A percentile compares a stretch with the other conserved stretches of the same genome.
Conservation (phyloP, 2,888 invertebrate genomes). For the Odontothrips loti region DNA sequence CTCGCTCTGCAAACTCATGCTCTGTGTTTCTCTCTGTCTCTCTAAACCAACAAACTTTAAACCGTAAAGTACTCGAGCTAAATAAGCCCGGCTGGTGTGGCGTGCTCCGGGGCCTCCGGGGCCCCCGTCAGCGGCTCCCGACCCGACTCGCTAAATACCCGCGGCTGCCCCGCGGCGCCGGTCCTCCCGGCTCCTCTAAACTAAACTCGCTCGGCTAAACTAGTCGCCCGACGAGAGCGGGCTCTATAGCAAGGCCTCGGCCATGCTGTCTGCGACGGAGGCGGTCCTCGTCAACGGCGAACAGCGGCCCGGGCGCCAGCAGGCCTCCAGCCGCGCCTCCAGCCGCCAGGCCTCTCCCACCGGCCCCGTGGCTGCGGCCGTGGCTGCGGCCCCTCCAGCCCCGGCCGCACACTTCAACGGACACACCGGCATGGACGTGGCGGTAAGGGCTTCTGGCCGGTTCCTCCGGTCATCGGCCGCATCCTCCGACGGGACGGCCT, state of each 20-base stretch:
- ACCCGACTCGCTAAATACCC: neutral
- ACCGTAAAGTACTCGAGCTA: slow-evolving; percentile 19
- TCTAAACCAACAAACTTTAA: neutral
- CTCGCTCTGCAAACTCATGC: neutral
- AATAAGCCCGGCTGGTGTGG: neutral
- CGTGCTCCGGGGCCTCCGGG: neutral
- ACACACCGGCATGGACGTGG: neutral
- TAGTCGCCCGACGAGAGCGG: neutral
- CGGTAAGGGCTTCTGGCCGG: slow-evolving; percentile 3
- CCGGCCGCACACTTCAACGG: neutral
- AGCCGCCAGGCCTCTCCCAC: neutral
- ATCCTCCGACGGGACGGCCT: too few species aligned
- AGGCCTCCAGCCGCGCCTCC: neutral
- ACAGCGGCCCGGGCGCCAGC: neutral
- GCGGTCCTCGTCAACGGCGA: slow-evolving; percentile 1
- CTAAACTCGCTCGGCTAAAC: neutral
- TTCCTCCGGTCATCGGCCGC: too few species aligned
- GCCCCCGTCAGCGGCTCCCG: neutral
- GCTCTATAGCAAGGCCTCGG: neutral
- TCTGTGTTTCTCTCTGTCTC: neutral
- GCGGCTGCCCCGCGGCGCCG: neutral
- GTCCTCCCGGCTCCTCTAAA: neutral
- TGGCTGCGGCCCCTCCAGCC: neutral
- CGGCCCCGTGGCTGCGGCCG: neutral
- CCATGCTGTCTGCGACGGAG: neutral